A percentile compares a stretch with the other conserved stretches of the same genome.
phyloP scores from a whole-genome alignment of 2,797 vertebrate genomes.

The Acanthornis magna region DNA sequence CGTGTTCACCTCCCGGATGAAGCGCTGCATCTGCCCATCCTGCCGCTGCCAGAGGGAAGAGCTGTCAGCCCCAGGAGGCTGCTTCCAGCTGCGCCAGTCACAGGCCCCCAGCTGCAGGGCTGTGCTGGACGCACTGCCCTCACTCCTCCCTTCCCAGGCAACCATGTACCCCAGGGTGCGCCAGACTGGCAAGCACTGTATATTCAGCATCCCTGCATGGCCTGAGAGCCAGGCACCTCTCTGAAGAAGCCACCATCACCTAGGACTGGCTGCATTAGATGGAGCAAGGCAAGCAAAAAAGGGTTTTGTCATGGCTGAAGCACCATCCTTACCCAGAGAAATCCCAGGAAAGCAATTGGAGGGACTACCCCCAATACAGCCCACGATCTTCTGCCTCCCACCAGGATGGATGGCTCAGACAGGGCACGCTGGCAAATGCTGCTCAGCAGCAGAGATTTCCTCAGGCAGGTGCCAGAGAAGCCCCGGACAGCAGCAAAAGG shows the following conservation, averaged over 20 bases:
- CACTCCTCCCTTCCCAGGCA: neutral
- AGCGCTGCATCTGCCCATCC: constrained; percentile 91
- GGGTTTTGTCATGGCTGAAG: neutral
- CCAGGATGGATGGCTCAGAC: neutral
- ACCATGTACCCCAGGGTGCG: neutral
- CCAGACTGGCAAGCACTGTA: neutral
- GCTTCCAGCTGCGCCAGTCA: neutral
- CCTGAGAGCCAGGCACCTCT: neutral
- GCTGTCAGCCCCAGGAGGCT: neutral
- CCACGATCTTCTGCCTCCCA: neutral
- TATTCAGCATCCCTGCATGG: neutral
- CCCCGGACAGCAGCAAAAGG: fast-evolving
- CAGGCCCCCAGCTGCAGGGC: neutral
- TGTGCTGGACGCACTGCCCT: neutral
- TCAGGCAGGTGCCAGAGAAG: neutral
- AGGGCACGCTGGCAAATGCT: neutral
- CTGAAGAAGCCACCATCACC: neutral
- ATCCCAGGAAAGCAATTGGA: neutral
- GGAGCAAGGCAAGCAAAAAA: neutral
- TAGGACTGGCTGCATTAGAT: neutral
- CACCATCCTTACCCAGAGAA: neutral
- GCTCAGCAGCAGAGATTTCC: neutral
- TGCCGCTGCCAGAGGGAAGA: constrained; percentile 80
- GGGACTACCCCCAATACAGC: neutral
- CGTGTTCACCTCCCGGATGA: constrained; percentile 97